A percentile compares a stretch with the other conserved stretches of the same genome.
These are phyloP conservation scores for Euproctis similis DNA, from an alignment of 2,888 invertebrate species.

Conservation along the genomic window DNA sequence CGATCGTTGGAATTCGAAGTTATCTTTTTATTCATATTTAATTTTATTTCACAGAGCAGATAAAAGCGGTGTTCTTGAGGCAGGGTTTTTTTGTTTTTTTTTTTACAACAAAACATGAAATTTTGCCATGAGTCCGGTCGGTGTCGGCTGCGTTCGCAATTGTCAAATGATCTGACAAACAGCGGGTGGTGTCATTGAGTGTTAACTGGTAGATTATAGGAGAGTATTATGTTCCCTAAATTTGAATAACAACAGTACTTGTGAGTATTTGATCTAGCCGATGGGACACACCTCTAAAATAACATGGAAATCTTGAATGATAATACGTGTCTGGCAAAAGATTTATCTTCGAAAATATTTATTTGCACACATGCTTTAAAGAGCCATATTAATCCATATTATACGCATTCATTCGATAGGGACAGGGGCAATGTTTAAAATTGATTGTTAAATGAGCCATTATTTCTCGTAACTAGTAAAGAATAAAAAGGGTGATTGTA, in stretches of 20 bases:
- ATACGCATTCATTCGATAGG: no score
- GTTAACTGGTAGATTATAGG: slow-evolving; percentile 28
- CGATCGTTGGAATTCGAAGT: slow-evolving; percentile 56
- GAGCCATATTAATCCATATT: no score
- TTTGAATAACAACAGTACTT: slow-evolving; percentile 41
- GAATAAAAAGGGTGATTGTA: no score
- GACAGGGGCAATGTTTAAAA: no score
- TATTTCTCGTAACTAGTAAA: no score
- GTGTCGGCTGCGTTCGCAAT: slow-evolving; percentile 28
- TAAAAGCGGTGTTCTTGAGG: no score
- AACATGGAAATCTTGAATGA: no score
- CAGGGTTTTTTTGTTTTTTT: slow-evolving; percentile 49
- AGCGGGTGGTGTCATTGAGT: slow-evolving; percentile 28
- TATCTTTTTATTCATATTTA: slow-evolving; percentile 47
- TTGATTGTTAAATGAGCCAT: no score
- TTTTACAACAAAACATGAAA: slow-evolving; percentile 35
- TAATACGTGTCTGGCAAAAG: no score
- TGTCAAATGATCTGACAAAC: slow-evolving; percentile 28
- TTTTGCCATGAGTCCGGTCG: slow-evolving; percentile 17
- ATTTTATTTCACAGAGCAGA: no score
- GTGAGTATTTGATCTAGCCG: slow-evolving; percentile 27
- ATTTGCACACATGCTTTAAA: no score
- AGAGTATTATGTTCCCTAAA: slow-evolving; percentile 26
- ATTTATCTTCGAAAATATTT: no score
- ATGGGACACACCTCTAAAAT: slow-evolving; percentile 26